These are phyloP conservation scores for Hypsopygia costalis DNA, from an alignment of 2,888 invertebrate species.

Conservation along the genomic window DNA sequence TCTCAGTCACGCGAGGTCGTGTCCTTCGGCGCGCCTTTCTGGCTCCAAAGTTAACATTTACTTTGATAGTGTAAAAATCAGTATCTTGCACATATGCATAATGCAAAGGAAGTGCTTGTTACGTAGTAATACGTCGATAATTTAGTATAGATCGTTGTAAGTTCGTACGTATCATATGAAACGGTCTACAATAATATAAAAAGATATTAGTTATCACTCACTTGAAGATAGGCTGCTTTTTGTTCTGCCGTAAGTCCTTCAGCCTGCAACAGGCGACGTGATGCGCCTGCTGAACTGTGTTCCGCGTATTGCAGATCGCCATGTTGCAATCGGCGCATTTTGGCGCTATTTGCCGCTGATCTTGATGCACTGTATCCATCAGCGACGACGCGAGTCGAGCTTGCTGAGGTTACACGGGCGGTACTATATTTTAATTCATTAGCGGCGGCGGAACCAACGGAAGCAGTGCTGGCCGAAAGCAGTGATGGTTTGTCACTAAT, in stretches of 20 bases:
- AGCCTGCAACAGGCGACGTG: constrained; percentile 88
- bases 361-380: constrained; percentile 90
- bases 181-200: too few species aligned
- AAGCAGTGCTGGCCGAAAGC: constrained; percentile 61
- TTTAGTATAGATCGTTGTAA: too few species aligned
- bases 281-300: constrained; percentile 88
- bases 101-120: background rate
- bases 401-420: constrained; percentile 88
- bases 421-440: constrained; percentile 92
- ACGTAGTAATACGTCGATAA: too few species aligned
- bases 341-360: constrained; percentile 69
- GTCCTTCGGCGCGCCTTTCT: constrained; percentile 78
- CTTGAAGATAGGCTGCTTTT: constrained; percentile 90
- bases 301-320: constrained; percentile 92
- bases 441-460: constrained; percentile 65
- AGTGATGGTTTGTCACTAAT: constrained; percentile 65
- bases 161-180: too few species aligned
- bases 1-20: constrained; percentile 69
- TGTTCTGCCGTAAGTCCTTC: constrained; percentile 93
- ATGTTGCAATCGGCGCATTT: constrained; percentile 84
- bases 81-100: background rate
- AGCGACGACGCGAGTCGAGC: constrained; percentile 86
- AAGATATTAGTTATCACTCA: constrained; percentile 50
- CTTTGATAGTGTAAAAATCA: constrained; percentile 5
- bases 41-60: constrained; percentile 36